These are phyloP conservation scores for Umimayanthus kanabou DNA, from an alignment of 92 coral and sea anemone genomes.

Conservation along the genomic window DNA sequence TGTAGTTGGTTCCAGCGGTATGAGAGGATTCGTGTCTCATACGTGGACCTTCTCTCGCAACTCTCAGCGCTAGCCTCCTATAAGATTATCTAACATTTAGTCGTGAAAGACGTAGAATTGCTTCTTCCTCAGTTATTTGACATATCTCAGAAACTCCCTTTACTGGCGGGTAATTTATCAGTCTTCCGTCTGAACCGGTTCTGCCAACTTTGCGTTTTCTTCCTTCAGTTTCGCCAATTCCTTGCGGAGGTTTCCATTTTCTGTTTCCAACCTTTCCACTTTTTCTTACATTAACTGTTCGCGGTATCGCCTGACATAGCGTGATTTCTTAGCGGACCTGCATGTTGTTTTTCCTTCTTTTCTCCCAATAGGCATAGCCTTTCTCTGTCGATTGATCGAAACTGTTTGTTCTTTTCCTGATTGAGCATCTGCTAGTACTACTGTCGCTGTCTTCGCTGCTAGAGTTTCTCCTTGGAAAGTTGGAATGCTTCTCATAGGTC, in stretches of 20 bases:
- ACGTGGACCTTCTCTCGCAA: too few species aligned
- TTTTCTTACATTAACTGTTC: conserved; percentile 4
- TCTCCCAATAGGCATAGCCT: conserved; percentile 1
- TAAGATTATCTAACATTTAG: too few species aligned
- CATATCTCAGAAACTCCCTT: background rate
- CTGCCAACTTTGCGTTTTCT: background rate
- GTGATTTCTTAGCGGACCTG: conserved; percentile 4
- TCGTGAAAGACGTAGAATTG: too few species aligned
- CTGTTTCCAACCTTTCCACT: background rate
- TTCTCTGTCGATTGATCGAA: background rate
- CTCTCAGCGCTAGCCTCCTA: too few species aligned
- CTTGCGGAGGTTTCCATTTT: background rate
- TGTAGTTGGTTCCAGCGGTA: too few species aligned
- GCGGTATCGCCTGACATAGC: background rate
- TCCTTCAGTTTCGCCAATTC: background rate
- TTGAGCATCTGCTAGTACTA: background rate
- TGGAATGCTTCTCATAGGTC: background rate
- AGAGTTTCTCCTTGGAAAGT: background rate
- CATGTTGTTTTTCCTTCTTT: conserved; percentile 19
- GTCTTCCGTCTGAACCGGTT: background rate
- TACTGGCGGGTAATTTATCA: background rate
- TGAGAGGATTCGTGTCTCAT: too few species aligned
- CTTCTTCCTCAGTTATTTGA: too few species aligned
- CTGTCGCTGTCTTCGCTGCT: background rate
- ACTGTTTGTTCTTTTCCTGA: background rate